Base-by-base conservation (phyloP, 2,797 vertebrate genomes). In the Myotis planiceps region DNA sequence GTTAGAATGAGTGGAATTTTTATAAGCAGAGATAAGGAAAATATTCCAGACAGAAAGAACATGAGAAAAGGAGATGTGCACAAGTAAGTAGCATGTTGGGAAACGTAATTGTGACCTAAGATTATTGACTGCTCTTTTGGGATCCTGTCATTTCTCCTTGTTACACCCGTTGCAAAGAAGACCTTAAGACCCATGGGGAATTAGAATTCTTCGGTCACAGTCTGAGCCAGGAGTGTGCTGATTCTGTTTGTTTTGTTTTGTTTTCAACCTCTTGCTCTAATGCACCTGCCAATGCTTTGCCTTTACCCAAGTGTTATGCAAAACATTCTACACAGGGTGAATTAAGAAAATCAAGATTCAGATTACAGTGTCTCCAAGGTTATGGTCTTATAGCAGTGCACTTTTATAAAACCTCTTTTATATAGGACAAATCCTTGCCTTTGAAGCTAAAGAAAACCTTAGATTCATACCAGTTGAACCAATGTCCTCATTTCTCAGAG, bases 391-490 rank as follows among this genome's bases (percentile, higher is more conserved):
- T 13, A 76, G 55, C 63, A 53, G 39, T 45, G 23, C 29, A 23
- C 45, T 88, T 85, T 81, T 25, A 53, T 39, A 45, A 90, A 93
- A 69, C 39, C 9, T 89, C 39, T 86, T 49, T 71, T 69, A 47
- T 34, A 14, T 45, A 72, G 18, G 65, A 75, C 10, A 55, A 49
- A 96, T 39, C 66, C 49, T 65, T 81, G 45, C 63, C 89, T 79
- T 93, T 65, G 53, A 94, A 93, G 88, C 55, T 39, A 3, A 89
- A 84, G 71, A 21, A 92, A 58, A 49, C 27, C 55, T 88, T 78
- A 53, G 51, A 74, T 88, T 69, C 18, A 58, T 82, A 78, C 15
- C 55, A 58, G 34, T 29, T 68, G 27, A 45, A 12, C 32, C 37
- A 49, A 2, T 16, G 63, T 39, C n/a, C n/a, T 88, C 39, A 37